Percentiles rank a stretch among this genome's conserved stretches.
These are phyloP conservation scores for Euphonia xanthogaster DNA, from an alignment of 2,797 vertebrate genomes.

Conservation along the genomic window DNA sequence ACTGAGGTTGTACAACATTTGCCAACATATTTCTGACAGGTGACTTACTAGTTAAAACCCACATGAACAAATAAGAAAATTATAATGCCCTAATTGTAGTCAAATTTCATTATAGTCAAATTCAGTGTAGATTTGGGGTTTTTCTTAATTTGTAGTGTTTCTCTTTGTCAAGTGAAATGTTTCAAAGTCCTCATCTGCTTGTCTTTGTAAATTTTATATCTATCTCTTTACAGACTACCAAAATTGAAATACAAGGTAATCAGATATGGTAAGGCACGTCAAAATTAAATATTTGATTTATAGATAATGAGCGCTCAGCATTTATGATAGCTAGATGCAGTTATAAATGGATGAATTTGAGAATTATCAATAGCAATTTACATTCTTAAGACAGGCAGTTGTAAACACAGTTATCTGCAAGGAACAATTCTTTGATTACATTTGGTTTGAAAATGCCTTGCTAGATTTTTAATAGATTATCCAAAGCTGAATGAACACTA, in stretches of 20 bases:
- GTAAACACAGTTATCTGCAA: neutral
- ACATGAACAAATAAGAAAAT: neutral
- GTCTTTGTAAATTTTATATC: neutral
- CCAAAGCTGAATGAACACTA: neutral
- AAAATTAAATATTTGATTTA: neutral
- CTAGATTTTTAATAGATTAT: neutral
- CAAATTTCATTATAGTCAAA: neutral
- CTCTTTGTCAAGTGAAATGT: neutral
- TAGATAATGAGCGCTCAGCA: neutral
- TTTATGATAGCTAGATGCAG: neutral
- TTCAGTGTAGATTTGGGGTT: neutral
- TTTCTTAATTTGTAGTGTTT: neutral
- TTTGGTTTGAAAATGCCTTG: neutral
- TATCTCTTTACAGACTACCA: neutral
- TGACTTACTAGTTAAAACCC: neutral
- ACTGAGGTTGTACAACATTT: neutral
- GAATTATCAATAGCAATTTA: neutral
- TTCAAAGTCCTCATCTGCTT: neutral
- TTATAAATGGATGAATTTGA: neutral
- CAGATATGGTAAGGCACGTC: neutral
- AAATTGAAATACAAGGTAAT: neutral
- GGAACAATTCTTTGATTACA: neutral
- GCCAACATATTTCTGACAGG: neutral
- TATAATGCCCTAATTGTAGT: neutral
- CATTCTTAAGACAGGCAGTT: neutral